A percentile compares a stretch with the other conserved stretches of the same genome.
phyloP scores from a whole-genome alignment of 2,888 invertebrate genomes.

The Anthophora plumipes region DNA sequence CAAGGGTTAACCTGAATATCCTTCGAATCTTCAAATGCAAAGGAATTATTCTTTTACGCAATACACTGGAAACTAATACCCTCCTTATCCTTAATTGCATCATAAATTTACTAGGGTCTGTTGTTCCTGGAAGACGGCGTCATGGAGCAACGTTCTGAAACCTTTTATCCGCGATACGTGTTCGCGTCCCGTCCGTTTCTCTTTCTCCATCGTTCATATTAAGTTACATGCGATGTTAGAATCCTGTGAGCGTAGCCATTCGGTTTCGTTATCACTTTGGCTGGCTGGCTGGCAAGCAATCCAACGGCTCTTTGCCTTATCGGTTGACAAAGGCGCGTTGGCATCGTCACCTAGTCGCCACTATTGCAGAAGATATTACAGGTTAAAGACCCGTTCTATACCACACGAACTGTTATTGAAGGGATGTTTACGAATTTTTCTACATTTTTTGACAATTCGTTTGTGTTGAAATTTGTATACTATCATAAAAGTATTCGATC shows the following conservation, averaged over 20 bases:
- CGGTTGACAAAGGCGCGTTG: conserved; percentile 68
- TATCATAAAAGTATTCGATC: too few species aligned
- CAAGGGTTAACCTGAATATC: too few species aligned
- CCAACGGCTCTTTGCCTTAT: conserved; percentile 71
- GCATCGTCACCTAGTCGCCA: conserved; percentile 66
- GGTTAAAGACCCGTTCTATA: conserved; percentile 71
- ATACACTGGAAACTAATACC: too few species aligned
- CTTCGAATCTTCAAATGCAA: too few species aligned
- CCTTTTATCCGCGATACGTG: background rate
- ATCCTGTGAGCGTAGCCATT: conserved; percentile 45
- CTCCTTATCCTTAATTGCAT: too few species aligned
- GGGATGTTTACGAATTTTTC: background rate
- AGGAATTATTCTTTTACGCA: too few species aligned
- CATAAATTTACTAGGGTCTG: too few species aligned
- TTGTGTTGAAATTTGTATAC: too few species aligned
- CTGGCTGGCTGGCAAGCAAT: conserved; percentile 60
- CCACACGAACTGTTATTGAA: background rate
- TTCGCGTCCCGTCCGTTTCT: background rate
- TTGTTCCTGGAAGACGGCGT: background rate
- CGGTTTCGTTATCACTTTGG: conserved; percentile 57
- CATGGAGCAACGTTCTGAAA: background rate
- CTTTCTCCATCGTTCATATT: conserved; percentile 14
- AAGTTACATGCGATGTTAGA: conserved; percentile 42
- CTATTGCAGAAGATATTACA: conserved; percentile 70
- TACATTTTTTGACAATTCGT: too few species aligned